Evolutionary conservation across 2,113 vertebrate species (phyloP), one percentile per base, ranked within the genome.

Genomic region (Pomatostomus ruficeps): DNA sequence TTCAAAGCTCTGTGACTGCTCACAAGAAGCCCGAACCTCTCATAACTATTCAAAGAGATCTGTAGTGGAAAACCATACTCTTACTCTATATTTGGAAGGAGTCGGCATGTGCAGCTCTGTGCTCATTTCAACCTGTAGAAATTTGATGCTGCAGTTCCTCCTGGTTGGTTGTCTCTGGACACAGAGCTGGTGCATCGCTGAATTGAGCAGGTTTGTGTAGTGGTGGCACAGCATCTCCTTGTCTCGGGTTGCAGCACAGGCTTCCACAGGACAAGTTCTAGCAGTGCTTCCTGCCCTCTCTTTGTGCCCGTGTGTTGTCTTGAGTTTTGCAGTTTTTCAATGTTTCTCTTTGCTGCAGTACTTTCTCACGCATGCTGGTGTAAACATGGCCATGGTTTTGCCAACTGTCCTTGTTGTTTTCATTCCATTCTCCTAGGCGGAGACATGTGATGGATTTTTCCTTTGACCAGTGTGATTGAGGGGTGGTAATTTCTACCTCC

Each of bases 1-100:
- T 90, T 83, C 83, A 55, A 49, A 71, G 65, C 83, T 81, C 43
- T 67, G 1, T 81, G 90, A 93, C 79, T 93, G 95, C 94, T 92
- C 92, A 93, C 65, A 91, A 95, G 83, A 96, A 87, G 89, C 57
- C 80, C 0, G 0, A 90, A 86, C 51, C 35, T 77, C 91, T 91
- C 48, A 36, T 77, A 93, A 84, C 43, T 84, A 48, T 92, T 95
- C 43, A 81, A 54, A 91, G 76, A 70, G 31, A 57, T 85, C 55
- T 79, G 66, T 40, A 58, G 35, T 82, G 49, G 18, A 89, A 87
- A 95, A 17, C 28, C 36, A 11, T 84, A 24, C 18, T 48, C 17
- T 38, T 45, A 17, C 9, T 35, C 76, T 89, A 20, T 83, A 51
- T 72, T 77, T 71, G 46, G 63, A 74, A 80, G 42, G 67, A 71